A percentile compares a stretch with the other conserved stretches of the same genome.
Evolutionary conservation across 2,888 invertebrate genomes (phyloP).

Genomic region (Stenodema calcarata): DNA sequence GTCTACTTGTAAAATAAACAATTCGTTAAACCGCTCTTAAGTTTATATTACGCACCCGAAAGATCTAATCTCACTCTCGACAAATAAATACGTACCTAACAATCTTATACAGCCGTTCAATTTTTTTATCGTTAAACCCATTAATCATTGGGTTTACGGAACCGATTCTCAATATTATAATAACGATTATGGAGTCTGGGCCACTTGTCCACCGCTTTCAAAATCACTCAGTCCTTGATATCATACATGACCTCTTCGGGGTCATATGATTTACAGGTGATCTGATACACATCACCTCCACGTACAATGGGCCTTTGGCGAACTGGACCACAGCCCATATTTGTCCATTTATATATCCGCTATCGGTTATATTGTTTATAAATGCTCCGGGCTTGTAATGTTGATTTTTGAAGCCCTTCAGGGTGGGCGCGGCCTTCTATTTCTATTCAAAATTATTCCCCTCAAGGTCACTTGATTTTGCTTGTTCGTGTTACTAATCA

Average conservation of each 20-base stretch:
- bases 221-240: slow-evolving; percentile 6
- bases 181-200: background rate
- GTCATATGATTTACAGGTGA: slow-evolving; percentile 38
- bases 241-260: background rate
- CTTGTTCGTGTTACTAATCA: background rate
- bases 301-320: background rate
- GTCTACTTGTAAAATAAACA: too few species aligned
- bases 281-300: background rate
- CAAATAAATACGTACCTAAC: too few species aligned
- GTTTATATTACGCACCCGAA: too few species aligned
- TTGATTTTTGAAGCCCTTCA: slow-evolving; percentile 21
- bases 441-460: background rate
- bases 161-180: background rate
- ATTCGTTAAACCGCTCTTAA: too few species aligned
- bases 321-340: background rate
- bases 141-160: background rate
- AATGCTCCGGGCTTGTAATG: background rate
- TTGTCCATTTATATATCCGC: background rate
- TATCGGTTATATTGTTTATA: background rate
- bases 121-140: background rate
- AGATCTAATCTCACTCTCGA: too few species aligned
- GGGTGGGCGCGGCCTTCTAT: background rate
- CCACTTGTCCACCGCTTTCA: background rate
- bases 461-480: background rate
- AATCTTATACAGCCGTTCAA: too few species aligned